Percentiles rank a stretch among this genome's conserved stretches.
Conservation (phyloP, 2,797 vertebrate genomes). For the Champsocephalus esox region DNA sequence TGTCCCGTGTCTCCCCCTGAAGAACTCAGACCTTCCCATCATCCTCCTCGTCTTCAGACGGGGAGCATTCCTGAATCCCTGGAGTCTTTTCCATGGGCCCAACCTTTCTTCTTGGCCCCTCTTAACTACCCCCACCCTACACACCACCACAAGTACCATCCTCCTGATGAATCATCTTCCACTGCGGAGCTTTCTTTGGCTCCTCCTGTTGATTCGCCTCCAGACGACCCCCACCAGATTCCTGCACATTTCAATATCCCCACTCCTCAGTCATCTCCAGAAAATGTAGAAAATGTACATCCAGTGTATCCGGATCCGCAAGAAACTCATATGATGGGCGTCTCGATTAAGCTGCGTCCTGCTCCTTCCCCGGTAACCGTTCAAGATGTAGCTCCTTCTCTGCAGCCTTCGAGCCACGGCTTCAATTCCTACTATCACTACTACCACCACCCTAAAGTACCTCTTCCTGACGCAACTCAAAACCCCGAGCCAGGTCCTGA, state of each 20-base stretch:
- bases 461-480: constrained; percentile 36
- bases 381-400: constrained; percentile 22
- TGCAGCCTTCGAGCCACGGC: constrained; percentile 30
- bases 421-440: constrained; percentile 74
- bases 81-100: constrained; percentile 46
- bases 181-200: neutral
- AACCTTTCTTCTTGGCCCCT: constrained; percentile 74
- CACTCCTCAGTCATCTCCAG: neutral
- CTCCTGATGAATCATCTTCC: neutral
- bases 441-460: constrained; percentile 79
- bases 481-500: constrained; percentile 29
- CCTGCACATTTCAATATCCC: neutral
- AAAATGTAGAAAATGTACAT: constrained; percentile 1
- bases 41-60: neutral
- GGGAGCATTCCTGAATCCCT: neutral
- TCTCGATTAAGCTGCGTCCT: neutral
- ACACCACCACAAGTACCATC: neutral
- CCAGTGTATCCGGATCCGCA: neutral
- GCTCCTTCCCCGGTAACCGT: neutral
- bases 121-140: constrained; percentile 72
- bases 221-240: constrained; percentile 6
- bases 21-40: neutral
- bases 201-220: constrained; percentile 15
- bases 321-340: neutral
- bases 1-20: constrained; percentile 54